phyloP scores from a whole-genome alignment of 2,888 invertebrate species.

The Hoplodrina blanda region DNA sequence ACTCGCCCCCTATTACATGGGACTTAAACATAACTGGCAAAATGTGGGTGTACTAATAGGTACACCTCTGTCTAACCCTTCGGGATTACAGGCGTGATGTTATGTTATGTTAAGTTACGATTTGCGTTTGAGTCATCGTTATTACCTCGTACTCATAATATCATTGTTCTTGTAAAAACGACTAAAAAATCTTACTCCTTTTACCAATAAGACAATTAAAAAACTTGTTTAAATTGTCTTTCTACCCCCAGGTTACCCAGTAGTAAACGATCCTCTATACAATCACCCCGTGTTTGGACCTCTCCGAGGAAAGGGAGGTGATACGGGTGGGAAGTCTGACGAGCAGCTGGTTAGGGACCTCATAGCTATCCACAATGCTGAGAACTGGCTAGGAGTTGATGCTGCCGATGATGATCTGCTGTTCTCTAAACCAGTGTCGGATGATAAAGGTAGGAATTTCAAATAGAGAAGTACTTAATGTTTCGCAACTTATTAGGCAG shows the following conservation, averaged over 20 bases:
- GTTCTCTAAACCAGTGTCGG: slow-evolving; percentile 94
- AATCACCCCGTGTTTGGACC: slow-evolving; percentile 99
- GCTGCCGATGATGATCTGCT: slow-evolving; percentile 96
- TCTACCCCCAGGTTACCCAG: slow-evolving; percentile 95
- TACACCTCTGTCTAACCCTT: too few relatives aligned
- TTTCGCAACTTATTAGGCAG: neutral
- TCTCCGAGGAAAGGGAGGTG: slow-evolving; percentile 96
- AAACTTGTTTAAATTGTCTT: neutral
- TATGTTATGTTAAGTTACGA: too few relatives aligned
- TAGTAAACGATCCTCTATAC: slow-evolving; percentile 99
- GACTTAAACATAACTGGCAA: too few relatives aligned
- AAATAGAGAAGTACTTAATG: neutral
- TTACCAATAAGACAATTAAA: neutral
- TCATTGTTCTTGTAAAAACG: too few relatives aligned
- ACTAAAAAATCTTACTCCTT: too few relatives aligned
- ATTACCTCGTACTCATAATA: too few relatives aligned
- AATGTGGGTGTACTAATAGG: too few relatives aligned
- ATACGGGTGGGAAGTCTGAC: slow-evolving; percentile 96
- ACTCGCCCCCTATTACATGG: too few relatives aligned
- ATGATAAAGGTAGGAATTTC: slow-evolving; percentile 90
- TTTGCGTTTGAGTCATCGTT: too few relatives aligned
- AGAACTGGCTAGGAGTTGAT: slow-evolving; percentile 98
- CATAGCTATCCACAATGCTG: slow-evolving; percentile 97
- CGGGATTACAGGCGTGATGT: too few relatives aligned
- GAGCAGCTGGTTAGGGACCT: slow-evolving; percentile 97